phyloP scores from a whole-genome alignment of 2,113 vertebrate species.

The Cygnus atratus region DNA sequence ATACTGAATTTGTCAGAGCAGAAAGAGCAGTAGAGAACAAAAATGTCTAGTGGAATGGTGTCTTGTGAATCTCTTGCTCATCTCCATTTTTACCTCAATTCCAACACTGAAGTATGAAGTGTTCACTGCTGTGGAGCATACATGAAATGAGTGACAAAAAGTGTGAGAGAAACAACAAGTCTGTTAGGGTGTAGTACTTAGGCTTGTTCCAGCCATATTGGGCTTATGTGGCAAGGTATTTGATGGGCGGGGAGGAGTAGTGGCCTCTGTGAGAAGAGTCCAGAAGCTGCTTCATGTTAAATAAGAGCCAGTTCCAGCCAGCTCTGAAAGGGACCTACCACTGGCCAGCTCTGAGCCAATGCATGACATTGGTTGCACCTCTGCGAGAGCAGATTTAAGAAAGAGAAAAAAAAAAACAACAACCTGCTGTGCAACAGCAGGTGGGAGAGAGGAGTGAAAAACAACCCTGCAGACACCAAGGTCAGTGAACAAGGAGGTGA shows the following conservation, averaged over 20 bases:
- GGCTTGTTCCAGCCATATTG: background rate
- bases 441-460: background rate
- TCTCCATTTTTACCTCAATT: background rate
- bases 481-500: background rate
- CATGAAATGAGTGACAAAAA: background rate
- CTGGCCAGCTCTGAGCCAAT: background rate
- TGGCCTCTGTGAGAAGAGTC: background rate
- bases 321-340: accelerated
- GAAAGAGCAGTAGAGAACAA: background rate
- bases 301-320: background rate
- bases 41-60: background rate
- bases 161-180: background rate
- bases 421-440: background rate
- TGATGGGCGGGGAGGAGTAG: background rate
- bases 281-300: accelerated
- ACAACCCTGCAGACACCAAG: background rate
- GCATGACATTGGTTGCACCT: no score
- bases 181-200: background rate
- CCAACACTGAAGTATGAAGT: background rate
- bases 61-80: background rate
- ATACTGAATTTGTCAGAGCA: background rate
- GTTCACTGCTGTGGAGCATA: background rate
- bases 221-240: background rate
- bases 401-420: background rate
- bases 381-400: background rate